These are phyloP conservation scores for Drosophila incognita DNA, from an alignment of 2,888 invertebrate species.

Conservation along the genomic window DNA sequence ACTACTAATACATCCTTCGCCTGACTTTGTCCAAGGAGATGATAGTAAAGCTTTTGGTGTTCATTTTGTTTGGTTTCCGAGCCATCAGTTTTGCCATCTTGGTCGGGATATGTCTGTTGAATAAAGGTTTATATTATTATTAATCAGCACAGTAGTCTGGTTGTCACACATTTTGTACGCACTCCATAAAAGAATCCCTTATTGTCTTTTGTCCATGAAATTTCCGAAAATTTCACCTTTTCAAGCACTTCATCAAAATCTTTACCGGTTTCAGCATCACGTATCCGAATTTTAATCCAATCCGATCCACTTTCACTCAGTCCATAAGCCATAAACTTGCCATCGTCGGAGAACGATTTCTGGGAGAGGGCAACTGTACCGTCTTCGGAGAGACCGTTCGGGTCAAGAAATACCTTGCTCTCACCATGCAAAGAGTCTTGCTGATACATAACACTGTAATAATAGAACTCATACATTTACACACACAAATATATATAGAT, in stretches of 20 bases:
- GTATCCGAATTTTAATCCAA: constrained; percentile 96
- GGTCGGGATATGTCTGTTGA: constrained; percentile 91
- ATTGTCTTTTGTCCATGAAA: constrained; percentile 98
- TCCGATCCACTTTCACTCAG: constrained; percentile 97
- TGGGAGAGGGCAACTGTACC: constrained; percentile 93
- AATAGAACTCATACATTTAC: constrained; percentile 5
- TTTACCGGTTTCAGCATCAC: constrained; percentile 90
- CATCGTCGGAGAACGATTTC: constrained; percentile 94
- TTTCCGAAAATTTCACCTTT: constrained; percentile 95
- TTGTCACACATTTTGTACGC: constrained; percentile 72
- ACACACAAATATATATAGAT: neutral
- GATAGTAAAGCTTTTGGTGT: constrained; percentile 97
- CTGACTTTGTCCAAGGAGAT: constrained; percentile 93
- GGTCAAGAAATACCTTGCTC: constrained; percentile 95
- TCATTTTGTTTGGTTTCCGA: constrained; percentile 94
- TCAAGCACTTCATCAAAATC: constrained; percentile 95
- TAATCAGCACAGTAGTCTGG: neutral
- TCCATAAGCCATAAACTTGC: constrained; percentile 95
- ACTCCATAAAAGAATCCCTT: constrained; percentile 97
- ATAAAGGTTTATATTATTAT: constrained; percentile 17
- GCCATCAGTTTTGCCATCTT: constrained; percentile 94
- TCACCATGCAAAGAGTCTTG: constrained; percentile 92
- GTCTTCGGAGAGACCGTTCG: constrained; percentile 95
- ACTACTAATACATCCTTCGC: constrained; percentile 93
- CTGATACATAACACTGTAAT: constrained; percentile 93